Evolutionary conservation across 2,797 vertebrate genomes (phyloP).

Genomic region (Triplophysa bombifrons): DNA sequence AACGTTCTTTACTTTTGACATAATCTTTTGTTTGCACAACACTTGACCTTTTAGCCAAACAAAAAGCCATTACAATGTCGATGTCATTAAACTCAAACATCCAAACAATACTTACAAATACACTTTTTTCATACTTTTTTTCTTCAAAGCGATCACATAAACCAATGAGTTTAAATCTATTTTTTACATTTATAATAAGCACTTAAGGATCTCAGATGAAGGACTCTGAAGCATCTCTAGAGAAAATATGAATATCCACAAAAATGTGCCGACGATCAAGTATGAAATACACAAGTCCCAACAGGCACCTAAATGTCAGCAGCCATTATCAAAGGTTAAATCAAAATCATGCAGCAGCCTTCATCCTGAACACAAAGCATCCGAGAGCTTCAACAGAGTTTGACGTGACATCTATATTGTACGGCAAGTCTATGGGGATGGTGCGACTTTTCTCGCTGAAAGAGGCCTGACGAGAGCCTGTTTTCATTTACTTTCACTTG

Average conservation of each 20-base stretch:
- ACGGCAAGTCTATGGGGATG: constrained; percentile 43
- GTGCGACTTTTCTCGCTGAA: constrained; percentile 25
- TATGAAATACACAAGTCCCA: constrained; percentile 42
- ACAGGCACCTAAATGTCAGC: constrained; percentile 46
- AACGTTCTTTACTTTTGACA: constrained; percentile 13
- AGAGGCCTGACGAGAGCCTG: background rate
- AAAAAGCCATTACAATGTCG: constrained; percentile 32
- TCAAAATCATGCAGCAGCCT: constrained; percentile 49
- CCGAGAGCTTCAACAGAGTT: constrained; percentile 28
- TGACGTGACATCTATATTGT: constrained; percentile 49
- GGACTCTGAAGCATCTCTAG: constrained; percentile 17
- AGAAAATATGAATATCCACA: constrained; percentile 29
- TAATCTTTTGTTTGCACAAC: constrained; percentile 25
- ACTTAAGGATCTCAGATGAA: constrained; percentile 42
- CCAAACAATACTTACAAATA: constrained; percentile 41
- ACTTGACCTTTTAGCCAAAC: constrained; percentile 41
- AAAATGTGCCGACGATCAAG: constrained; percentile 28
- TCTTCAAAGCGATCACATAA: constrained; percentile 13
- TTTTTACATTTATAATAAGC: constrained; percentile 33
- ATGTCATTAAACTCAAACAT: constrained; percentile 29
- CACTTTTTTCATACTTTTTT: constrained; percentile 16
- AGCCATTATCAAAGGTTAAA: constrained; percentile 50
- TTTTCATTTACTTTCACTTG: constrained; percentile 33
- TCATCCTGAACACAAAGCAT: constrained; percentile 42
- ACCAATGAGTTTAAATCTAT: constrained; percentile 4